Evolutionary conservation across 2,888 invertebrate species (phyloP).

Genomic region (Parnassius apollo): DNA sequence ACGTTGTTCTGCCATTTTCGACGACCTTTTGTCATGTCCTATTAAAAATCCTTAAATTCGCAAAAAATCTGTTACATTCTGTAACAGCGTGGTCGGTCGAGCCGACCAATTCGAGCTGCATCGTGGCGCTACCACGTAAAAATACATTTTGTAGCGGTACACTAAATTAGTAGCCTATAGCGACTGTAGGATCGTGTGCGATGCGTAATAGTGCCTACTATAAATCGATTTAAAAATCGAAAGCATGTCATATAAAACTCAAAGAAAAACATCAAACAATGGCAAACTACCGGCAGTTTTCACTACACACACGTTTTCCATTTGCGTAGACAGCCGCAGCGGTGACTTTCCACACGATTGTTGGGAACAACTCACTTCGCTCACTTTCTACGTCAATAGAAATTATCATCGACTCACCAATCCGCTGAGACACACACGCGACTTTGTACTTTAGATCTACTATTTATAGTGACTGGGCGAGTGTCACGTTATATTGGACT

Average conservation of each 20-base stretch:
- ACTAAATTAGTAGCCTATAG: too few relatives aligned
- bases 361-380: constrained; percentile 54
- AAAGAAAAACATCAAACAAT: constrained; percentile 31
- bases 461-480: constrained; percentile 23
- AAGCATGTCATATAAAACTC: not conserved
- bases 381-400: constrained; percentile 55
- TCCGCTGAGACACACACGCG: constrained; percentile 10
- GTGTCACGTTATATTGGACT: constrained; percentile 31
- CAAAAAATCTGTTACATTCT: too few relatives aligned
- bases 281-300: constrained; percentile 47
- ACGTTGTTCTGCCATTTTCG: too few relatives aligned
- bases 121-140: too few relatives aligned
- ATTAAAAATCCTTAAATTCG: too few relatives aligned
- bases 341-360: constrained; percentile 61
- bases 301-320: constrained; percentile 59
- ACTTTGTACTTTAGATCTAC: constrained; percentile 31
- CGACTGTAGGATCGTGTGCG: too few relatives aligned
- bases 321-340: constrained; percentile 36
- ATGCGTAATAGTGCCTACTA: not conserved
- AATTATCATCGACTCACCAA: constrained; percentile 36
- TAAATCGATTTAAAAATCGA: constrained; percentile 10
- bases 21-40: too few relatives aligned
- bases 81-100: too few relatives aligned
- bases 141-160: too few relatives aligned
- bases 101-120: too few relatives aligned